Conservation (phyloP, 2,113 vertebrate species). For the Haplotaxodon microlepis region DNA sequence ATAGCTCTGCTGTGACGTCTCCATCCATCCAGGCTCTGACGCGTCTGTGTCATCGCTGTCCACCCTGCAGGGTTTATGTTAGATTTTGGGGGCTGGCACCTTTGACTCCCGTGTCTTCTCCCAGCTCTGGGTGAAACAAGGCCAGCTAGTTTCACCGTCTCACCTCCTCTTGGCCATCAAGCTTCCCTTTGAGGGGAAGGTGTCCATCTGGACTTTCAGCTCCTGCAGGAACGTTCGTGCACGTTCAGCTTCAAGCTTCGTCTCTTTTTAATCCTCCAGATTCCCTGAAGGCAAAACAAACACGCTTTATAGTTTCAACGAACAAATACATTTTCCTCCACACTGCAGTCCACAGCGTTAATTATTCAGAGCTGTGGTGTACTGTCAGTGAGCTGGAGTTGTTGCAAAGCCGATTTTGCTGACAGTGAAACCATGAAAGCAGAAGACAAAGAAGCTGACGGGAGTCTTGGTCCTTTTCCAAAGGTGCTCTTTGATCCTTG, state of each 20-base stretch:
- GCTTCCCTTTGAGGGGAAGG: background rate
- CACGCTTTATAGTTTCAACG: background rate
- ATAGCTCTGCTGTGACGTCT: background rate
- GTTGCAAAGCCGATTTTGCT: background rate
- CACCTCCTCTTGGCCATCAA: background rate
- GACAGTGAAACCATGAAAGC: background rate
- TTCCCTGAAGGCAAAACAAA: background rate
- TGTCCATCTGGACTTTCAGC: background rate
- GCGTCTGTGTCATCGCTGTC: background rate
- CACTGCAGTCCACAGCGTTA: background rate
- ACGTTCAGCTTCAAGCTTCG: background rate
- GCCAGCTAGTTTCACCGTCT: rapidly evolving
- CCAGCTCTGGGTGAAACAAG: background rate
- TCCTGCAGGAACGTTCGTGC: background rate
- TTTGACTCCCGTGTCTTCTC: background rate
- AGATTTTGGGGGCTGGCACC: background rate
- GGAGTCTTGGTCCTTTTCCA: background rate
- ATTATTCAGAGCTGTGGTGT: background rate
- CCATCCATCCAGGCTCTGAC: background rate
- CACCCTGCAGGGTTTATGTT: background rate
- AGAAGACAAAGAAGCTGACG: background rate
- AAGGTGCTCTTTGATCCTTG: background rate
- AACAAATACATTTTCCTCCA: background rate
- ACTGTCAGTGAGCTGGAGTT: background rate
- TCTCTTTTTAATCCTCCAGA: background rate